These are phyloP conservation scores for Nesidiocoris tenuis DNA, from an alignment of 2,888 invertebrate genomes.

Conservation along the genomic window DNA sequence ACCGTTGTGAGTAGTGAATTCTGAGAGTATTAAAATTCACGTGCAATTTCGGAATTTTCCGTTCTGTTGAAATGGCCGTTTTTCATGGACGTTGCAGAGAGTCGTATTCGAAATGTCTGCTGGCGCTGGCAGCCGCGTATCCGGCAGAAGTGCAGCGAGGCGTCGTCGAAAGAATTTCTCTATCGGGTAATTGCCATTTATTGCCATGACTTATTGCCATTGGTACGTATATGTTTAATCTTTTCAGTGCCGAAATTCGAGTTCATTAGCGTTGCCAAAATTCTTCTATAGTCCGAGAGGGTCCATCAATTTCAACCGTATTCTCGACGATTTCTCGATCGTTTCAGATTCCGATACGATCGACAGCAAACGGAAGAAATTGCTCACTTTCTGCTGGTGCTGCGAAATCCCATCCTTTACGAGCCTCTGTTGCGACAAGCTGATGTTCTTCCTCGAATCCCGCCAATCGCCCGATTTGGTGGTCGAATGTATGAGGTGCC, in stretches of 20 bases:
- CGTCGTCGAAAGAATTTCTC: conserved; percentile 45
- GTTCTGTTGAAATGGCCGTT: too few relatives aligned
- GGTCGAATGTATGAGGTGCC: conserved; percentile 23
- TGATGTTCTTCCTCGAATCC: conserved; percentile 2
- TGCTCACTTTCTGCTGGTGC: conserved; percentile 35
- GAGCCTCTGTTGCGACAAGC: conserved; percentile 25
- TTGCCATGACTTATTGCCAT: too few relatives aligned
- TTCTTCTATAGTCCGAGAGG: too few relatives aligned
- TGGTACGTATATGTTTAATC: neutral
- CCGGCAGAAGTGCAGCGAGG: conserved; percentile 60
- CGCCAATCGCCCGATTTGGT: neutral
- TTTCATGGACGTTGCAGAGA: conserved; percentile 19
- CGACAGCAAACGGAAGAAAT: conserved; percentile 23
- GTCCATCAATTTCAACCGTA: too few relatives aligned
- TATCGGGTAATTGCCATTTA: conserved; percentile 15
- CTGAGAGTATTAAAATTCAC: neutral
- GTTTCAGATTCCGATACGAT: conserved; percentile 11
- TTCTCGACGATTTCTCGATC: neutral
- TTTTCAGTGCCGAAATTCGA: too few relatives aligned
- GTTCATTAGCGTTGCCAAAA: too few relatives aligned
- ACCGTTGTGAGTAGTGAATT: conserved; percentile 1
- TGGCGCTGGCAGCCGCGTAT: conserved; percentile 54
- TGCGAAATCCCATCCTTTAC: conserved; percentile 23
- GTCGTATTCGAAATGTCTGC: conserved; percentile 14
- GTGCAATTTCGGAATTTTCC: too few relatives aligned